A percentile compares a stretch with the other conserved stretches of the same genome.
Conservation (phyloP, 2,113 vertebrate genomes). For the cattle (Bos taurus) region ARS-UCD2.0 NC_037328.1:127665501-127666000, state of each 20-base stretch:
- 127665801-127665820: neutral
- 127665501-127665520: neutral
- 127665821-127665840: neutral
- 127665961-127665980: too few relatives aligned
- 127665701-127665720: neutral
- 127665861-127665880: neutral
- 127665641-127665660: neutral
- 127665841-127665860: neutral
- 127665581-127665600: neutral
- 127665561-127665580: neutral
- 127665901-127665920: neutral
- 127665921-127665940: neutral
- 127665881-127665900: neutral
- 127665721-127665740: neutral
- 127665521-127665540: neutral
- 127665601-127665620: neutral
- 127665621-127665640: neutral
- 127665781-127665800: rapidly evolving
- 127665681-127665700: neutral
- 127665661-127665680: neutral
- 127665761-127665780: neutral
- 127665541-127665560: neutral
- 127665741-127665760: neutral
- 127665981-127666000: too few relatives aligned
- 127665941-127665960: neutral